These are phyloP conservation scores for Monochamus alternatus DNA, from an alignment of 2,888 invertebrate genomes.

Conservation along the genomic window DNA sequence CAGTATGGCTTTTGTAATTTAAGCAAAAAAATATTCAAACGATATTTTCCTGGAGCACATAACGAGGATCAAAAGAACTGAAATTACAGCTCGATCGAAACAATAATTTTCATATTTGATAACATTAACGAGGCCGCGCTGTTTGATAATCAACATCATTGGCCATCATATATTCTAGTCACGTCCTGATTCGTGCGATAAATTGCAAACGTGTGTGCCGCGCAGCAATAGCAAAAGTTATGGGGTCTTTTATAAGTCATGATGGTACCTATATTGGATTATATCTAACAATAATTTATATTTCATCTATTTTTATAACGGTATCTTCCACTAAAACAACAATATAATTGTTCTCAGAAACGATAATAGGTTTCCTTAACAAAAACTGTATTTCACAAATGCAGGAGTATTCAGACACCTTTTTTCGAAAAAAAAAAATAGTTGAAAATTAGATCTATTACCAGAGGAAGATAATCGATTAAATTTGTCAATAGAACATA, in stretches of 20 bases:
- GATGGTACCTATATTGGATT: neutral
- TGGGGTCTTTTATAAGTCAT: neutral
- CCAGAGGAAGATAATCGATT: no score
- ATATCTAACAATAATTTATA: neutral
- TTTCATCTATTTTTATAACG: neutral
- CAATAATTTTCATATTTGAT: neutral
- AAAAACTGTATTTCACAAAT: neutral
- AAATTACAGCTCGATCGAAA: neutral
- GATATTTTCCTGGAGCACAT: neutral
- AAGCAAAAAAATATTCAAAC: no score
- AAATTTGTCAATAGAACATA: no score
- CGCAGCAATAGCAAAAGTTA: neutral
- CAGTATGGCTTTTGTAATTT: no score
- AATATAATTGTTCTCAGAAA: neutral
- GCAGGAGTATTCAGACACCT: no score
- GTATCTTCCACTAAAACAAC: neutral
- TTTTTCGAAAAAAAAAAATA: no score
- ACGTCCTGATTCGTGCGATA: constrained; percentile 5
- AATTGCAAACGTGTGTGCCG: constrained; percentile 12
- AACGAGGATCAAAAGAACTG: neutral
- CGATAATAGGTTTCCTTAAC: neutral
- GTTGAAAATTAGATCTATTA: no score
- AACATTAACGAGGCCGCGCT: constrained; percentile 11
- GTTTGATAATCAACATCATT: constrained; percentile 15
- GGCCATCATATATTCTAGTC: constrained; percentile 19